Evolutionary conservation across 2,888 invertebrate genomes (phyloP), one percentile per base, ranked within the genome.

Genomic region (Chrysolina haemoptera): DNA sequence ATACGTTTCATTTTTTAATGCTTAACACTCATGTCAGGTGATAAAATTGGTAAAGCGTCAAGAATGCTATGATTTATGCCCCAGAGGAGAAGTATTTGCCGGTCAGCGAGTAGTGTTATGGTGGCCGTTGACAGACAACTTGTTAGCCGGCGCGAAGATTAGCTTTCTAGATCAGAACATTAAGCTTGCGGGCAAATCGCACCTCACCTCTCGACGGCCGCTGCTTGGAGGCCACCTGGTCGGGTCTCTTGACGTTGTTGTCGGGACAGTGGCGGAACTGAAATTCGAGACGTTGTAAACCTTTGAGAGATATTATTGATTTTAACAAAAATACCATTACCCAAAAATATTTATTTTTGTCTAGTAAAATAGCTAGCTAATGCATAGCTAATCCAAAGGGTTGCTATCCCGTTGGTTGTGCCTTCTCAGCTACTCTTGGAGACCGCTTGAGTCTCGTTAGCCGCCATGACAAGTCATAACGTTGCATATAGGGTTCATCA

Each of bases 111-210:
- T 66, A 70, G 78, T 74, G 76, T 73, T 75, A 74, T 73, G 73
- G 79, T 81, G 81, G 79, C 73, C 80, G 80, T 78, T 81, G 82
- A 82, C 82, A 80, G 82, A 83, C 81, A 83, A 81, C 79, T 82
- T 81, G 80, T 81, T 82, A 81, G 79, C 75, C 76, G 76, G 76
- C 75, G 77, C 79, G 78, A 80, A 82, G 81, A 81, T 81, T 80
- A 81, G 78, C 76, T 81, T 77, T 79, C 76, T 78, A 77, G 80
- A 81, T 79, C 80, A 75, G 74, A 76, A 76, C 78, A 73, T 46
- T 71, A 22, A 55, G 78, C 80, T 76, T 53, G 71, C 75, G 78
- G 81, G 78, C 76, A 75, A 78, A 80, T 80, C 77, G 80, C 81
- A 78, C 80, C 78, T 79, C 75, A 73, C 76, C 68, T 70, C 78